Conservation (phyloP, 2,888 invertebrate species). For the Papilio protenor region DNA sequence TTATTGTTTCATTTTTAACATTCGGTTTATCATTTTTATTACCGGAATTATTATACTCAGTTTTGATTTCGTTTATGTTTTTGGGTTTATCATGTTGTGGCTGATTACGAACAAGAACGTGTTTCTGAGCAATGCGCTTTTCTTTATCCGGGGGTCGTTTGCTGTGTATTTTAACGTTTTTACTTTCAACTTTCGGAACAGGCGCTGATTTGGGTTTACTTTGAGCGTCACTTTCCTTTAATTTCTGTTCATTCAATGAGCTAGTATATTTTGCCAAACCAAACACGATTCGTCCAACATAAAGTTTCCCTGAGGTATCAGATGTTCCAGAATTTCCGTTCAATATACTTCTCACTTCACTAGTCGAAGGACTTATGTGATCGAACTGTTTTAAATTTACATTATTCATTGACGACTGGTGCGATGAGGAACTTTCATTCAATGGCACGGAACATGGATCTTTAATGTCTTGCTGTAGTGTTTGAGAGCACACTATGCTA, state of each 20-base stretch:
- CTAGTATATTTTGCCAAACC: conserved; percentile 39
- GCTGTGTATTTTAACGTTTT: neutral
- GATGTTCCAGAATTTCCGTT: neutral
- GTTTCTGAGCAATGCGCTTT: conserved; percentile 13
- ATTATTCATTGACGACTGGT: conserved; percentile 59
- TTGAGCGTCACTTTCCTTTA: conserved; percentile 5
- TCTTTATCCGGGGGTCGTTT: conserved; percentile 10
- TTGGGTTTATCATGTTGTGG: neutral
- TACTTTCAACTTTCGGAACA: conserved; percentile 8
- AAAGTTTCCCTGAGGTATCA: conserved; percentile 17
- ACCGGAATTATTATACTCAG: neutral
- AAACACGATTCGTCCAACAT: conserved; percentile 32
- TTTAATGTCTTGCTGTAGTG: conserved; percentile 41
- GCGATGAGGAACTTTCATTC: conserved; percentile 53
- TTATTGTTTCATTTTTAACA: conserved; percentile 29
- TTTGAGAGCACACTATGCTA: neutral
- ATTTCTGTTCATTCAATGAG: conserved; percentile 13
- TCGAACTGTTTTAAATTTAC: conserved; percentile 60
- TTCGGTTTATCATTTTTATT: neutral
- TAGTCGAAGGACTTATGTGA: conserved; percentile 12
- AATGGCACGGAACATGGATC: conserved; percentile 46
- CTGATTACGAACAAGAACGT: conserved; percentile 24
- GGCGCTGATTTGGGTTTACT: neutral
- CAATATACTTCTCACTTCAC: conserved; percentile 14
- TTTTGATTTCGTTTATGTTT: conserved; percentile 30